phyloP scores from a whole-genome alignment of 2,888 invertebrate species.

The Lamellibrachia satsuma region DNA sequence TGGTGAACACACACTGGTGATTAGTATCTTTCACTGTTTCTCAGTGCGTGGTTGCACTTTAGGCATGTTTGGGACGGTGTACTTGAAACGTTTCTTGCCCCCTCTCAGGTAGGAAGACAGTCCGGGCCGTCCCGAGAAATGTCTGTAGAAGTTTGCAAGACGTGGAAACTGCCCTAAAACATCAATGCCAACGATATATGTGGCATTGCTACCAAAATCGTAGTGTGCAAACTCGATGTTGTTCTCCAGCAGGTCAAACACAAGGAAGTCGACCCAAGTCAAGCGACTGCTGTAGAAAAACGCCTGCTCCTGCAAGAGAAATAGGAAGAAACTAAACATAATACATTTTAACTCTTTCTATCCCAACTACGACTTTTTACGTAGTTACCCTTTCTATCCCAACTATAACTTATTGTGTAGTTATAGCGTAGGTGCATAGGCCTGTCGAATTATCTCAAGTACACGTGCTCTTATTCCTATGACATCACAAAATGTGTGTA shows the following conservation, averaged over 20 bases:
- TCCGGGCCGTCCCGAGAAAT: slow-evolving; percentile 23
- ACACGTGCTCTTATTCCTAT: no score
- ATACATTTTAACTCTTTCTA: background rate
- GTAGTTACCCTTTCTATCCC: no score
- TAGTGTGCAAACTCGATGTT: slow-evolving; percentile 30
- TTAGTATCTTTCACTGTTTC: background rate
- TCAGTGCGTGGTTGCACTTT: background rate
- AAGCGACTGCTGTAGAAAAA: slow-evolving; percentile 29
- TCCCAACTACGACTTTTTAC: no score
- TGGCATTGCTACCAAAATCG: slow-evolving; percentile 26
- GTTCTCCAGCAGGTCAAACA: slow-evolving; percentile 33
- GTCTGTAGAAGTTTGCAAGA: slow-evolving; percentile 33
- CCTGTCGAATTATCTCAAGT: no score
- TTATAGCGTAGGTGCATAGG: no score
- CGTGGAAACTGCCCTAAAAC: slow-evolving; percentile 29
- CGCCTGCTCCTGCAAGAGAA: slow-evolving; percentile 21
- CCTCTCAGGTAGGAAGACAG: slow-evolving; percentile 22
- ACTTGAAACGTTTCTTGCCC: slow-evolving; percentile 22
- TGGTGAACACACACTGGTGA: no score
- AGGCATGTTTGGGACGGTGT: slow-evolving; percentile 22
- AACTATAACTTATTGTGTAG: no score
- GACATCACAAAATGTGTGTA: no score
- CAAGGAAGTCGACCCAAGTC: slow-evolving; percentile 34
- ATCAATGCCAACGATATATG: slow-evolving; percentile 9
- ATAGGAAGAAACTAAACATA: background rate